These are phyloP conservation scores for Papilio machaon DNA, from an alignment of 1,140 invertebrate genomes.

Conservation along the genomic window DNA sequence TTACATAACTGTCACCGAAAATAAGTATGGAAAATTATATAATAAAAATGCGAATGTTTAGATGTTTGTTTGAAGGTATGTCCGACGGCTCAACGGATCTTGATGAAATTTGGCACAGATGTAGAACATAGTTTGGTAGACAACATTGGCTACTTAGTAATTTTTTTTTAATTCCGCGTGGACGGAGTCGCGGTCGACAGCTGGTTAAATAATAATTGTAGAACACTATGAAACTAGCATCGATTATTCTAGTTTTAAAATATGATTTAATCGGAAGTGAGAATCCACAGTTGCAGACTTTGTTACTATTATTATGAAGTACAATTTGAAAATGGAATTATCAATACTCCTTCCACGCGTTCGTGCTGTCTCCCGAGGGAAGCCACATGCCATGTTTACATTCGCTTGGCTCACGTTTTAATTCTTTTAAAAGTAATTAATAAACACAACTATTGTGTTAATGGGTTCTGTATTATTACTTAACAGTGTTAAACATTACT, in stretches of 20 bases:
- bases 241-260: not conserved
- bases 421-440: conserved; percentile 23
- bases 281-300: not conserved
- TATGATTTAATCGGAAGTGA: not conserved
- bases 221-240: too few species aligned
- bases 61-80: too few species aligned
- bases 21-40: too few species aligned
- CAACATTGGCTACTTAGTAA: too few species aligned
- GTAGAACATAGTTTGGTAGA: too few species aligned
- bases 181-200: too few species aligned
- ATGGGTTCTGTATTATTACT: conserved; percentile 12
- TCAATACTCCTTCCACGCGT: not conserved
- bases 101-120: too few species aligned
- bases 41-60: too few species aligned
- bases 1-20: too few species aligned
- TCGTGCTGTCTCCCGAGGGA: conserved; percentile 6
- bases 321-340: not conserved
- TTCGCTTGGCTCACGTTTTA: not conserved
- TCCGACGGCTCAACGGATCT: too few species aligned
- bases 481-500: not conserved
- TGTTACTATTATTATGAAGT: not conserved
- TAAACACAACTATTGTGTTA: not conserved
- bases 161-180: too few species aligned
- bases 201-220: too few species aligned
- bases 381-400: not conserved